Conservation (phyloP, 2,113 vertebrate genomes). For the Pavo muticus region DNA sequence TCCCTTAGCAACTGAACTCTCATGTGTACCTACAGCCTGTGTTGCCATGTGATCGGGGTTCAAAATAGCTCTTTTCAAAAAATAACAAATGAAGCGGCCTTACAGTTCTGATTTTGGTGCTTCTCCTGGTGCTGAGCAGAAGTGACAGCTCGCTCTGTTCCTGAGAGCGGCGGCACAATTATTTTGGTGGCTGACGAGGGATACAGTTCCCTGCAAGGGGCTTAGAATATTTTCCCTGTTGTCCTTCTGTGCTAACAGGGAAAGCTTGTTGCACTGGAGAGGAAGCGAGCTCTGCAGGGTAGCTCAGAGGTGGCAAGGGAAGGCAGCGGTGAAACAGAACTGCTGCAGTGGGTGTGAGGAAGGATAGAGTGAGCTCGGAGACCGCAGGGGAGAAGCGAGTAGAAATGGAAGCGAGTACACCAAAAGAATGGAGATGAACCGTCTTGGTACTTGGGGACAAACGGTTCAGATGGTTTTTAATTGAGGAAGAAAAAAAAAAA, state of each 20-base stretch:
- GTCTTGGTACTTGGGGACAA: not conserved
- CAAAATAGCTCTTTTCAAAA: not conserved
- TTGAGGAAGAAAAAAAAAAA: not conserved
- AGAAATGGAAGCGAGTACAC: not conserved
- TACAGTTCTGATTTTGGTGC: not conserved
- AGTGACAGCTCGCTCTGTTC: not conserved
- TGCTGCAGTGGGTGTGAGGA: not conserved
- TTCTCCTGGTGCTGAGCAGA: not conserved
- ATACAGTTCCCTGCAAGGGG: not conserved
- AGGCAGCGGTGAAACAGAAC: not conserved
- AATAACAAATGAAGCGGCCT: not conserved
- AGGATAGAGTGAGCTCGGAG: not conserved
- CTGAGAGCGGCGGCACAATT: not conserved
- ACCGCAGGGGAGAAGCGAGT: not conserved
- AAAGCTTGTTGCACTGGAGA: not conserved
- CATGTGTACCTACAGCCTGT: not conserved
- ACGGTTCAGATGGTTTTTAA: not conserved
- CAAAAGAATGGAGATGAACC: not conserved
- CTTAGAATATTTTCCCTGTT: not conserved
- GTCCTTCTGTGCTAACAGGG: not conserved
- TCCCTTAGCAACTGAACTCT: not conserved
- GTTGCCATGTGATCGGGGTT: not conserved
- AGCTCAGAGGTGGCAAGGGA: not conserved
- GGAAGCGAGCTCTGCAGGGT: not conserved
- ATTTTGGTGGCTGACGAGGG: not conserved